Evolutionary conservation across 2,888 invertebrate species (phyloP), one percentile per base, ranked within the genome.

Genomic region (Biston betularia): DNA sequence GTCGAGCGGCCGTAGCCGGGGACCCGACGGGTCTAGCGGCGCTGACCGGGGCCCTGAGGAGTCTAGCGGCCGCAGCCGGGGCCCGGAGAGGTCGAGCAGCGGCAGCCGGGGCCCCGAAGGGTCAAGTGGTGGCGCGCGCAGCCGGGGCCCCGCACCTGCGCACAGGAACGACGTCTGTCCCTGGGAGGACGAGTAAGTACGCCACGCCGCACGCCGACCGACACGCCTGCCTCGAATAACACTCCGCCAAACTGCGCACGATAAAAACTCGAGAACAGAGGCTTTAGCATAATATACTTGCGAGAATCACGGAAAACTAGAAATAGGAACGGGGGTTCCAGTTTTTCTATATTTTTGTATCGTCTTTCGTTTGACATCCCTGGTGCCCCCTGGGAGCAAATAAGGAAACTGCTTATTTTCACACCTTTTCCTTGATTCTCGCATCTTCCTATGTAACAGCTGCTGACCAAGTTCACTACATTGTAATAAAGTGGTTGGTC

Each of bases 131-230:
- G 38, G 57, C 42, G 80, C 15, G 15, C 53, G 24, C 15, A 7
- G 42, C 14, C 11, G 9, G 89, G 88, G 74, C 84, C 85, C 33
- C 34, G 38, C 57, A 15, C 34, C 57, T 73, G 89, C 86, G 81
- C 87, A 96, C 91, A 95, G 95, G 90, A 97, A 96, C 92, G 97
- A 97, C 92, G 96, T 98, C 86, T 98, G 98, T 94, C 98, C 98
- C 66, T 98, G 98, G 98, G 98, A 98, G 95, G 97, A 98, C 94
- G 98, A 98, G 98, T 98, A 95, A 97, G 98, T 97, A 90, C 54
- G 49, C 8, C 48, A 45, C 62, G 33, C 52, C 56, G 44, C 55
- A n/a, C 44, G 12, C 48, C 55, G 12, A 0, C 50, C 9, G 12
- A 40, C 53, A 9, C 53, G 38, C 14, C 9, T 38, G 38, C 38